Base-by-base conservation (phyloP, 2,888 invertebrate genomes). In the Cheilosia impressa region DNA sequence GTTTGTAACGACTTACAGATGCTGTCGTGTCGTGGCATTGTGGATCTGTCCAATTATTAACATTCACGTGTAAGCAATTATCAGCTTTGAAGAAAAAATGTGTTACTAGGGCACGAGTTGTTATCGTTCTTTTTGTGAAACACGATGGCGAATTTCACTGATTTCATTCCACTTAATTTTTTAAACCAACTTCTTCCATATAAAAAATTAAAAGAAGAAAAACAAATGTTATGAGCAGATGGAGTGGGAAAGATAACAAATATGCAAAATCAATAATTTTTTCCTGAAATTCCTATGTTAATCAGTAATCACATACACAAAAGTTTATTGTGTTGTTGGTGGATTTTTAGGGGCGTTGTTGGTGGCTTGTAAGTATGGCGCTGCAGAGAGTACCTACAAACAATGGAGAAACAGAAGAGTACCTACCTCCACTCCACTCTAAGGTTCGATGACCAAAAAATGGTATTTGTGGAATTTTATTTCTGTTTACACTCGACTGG, bases 51-150 rank as follows among this genome's bases (percentile, higher is more conserved):
- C 69, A 84, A 79, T 84, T 75, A 84, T 53, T 53, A 79, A 17
- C 17, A 45, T 69, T 63, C 73, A 78, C 73, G 66, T 73, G 68
- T 41, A 62, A 43, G 17, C 78, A 73, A 68, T 68, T 73, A 82
- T 55, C 58, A 17, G 7, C 27, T 63, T 65, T 7, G 13, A 19
- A 65, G 38, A 17, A 52, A 57, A 83, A 73, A 79, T 73, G 65
- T 73, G 78, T 84, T 73, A 84, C 58, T 79, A 41, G 79, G 84
- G 27, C 82, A 76, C 41, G 45, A 68, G 45, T 65, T 73, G 38
- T 66, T 60, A 31, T 66, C 27, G 68, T 80, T 80, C 55, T 63
- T 55, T 79, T 71, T n/a, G 2, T 31, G 31, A 9, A 31, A 31
- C 31, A 31, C 31, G 31, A 31, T 43, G 19, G 52, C 31, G 45